A percentile compares a stretch with the other conserved stretches of the same genome.
Conservation (phyloP, 2,888 invertebrate genomes). For the Stenodera caucasica region DNA sequence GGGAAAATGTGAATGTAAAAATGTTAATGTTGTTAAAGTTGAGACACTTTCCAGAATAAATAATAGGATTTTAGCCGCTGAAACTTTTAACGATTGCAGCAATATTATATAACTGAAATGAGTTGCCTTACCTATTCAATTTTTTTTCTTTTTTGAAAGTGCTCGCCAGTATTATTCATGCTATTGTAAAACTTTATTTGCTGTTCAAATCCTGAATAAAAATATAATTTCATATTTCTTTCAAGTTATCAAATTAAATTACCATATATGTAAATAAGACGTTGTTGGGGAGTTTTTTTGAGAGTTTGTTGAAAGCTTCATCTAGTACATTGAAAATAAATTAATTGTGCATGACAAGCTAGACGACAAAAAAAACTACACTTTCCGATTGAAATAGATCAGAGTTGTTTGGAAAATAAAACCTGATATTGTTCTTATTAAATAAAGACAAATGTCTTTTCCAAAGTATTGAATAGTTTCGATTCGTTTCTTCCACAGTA, state of each 20-base stretch:
- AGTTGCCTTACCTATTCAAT: conserved; percentile 13
- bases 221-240: not conserved
- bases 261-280: conserved; percentile 7
- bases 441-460: not conserved
- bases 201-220: not conserved
- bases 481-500: not conserved
- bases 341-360: not conserved
- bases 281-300: too few species aligned
- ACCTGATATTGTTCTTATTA: not conserved
- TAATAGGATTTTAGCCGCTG: conserved; percentile 19
- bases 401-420: conserved; percentile 7
- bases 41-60: conserved; percentile 18
- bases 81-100: conserved; percentile 13
- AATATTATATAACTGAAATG: conserved; percentile 15
- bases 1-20: conserved; percentile 19
- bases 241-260: conserved; percentile 8
- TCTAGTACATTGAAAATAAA: not conserved
- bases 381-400: too few species aligned
- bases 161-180: not conserved
- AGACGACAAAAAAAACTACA: not conserved
- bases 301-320: too few species aligned
- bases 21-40: conserved; percentile 22
- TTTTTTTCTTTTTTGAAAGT: conserved; percentile 1
- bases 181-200: conserved; percentile 1
- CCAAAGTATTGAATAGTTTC: not conserved